Evolutionary conservation across 2,797 vertebrate genomes (phyloP).

Genomic region (Octomys mimax): DNA sequence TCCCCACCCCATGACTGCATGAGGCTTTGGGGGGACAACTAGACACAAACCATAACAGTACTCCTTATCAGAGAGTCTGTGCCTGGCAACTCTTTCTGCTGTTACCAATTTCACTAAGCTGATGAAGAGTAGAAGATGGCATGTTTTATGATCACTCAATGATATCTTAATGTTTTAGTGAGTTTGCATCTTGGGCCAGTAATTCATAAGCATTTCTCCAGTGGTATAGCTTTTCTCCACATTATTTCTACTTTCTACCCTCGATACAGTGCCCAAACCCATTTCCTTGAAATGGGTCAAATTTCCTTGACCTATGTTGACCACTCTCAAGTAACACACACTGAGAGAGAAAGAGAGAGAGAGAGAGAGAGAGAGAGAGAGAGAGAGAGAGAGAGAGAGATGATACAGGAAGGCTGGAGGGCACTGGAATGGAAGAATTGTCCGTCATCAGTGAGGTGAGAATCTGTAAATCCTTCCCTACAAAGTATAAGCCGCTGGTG

Average conservation of each 20-base stretch:
- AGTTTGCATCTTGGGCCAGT: neutral
- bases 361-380: too few species aligned
- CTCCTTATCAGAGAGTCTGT: neutral
- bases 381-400: too few species aligned
- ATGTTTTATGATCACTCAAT: neutral
- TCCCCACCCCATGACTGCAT: too few species aligned
- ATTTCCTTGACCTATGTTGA: neutral
- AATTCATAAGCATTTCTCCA: constrained; percentile 9
- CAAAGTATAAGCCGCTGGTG: neutral
- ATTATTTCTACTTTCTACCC: neutral
- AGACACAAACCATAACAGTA: too few species aligned
- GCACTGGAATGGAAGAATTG: neutral
- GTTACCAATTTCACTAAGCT: neutral
- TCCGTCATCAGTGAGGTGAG: neutral
- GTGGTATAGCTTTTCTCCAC: neutral
- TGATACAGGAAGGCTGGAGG: neutral
- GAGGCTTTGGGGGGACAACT: too few species aligned
- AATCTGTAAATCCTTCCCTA: neutral
- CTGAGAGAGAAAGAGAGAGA: too few species aligned
- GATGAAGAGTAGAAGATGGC: neutral
- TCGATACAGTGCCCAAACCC: neutral
- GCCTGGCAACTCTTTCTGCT: neutral
- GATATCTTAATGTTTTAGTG: neutral
- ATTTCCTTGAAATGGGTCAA: neutral
- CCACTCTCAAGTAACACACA: neutral